These are phyloP conservation scores for Acrobeloides nanus DNA, from an alignment of 2,888 invertebrate species.

Conservation along the genomic window DNA sequence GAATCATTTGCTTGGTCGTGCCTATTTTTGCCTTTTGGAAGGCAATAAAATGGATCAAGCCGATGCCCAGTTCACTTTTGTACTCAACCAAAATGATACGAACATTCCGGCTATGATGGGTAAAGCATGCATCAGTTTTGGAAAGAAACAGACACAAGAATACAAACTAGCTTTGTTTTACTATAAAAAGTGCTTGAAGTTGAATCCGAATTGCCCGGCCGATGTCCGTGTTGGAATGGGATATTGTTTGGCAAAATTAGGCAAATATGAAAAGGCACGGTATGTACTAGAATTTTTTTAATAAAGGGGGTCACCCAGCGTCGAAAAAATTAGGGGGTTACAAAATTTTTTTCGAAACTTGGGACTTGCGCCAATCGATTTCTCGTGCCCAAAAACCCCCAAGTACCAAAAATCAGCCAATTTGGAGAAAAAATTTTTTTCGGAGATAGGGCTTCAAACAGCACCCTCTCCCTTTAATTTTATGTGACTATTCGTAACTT, in stretches of 20 bases:
- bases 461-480: neutral
- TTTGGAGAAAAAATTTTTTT: no score
- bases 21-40: conserved; percentile 93
- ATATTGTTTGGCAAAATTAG: conserved; percentile 92
- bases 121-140: conserved; percentile 97
- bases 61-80: conserved; percentile 98
- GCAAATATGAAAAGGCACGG: conserved; percentile 88
- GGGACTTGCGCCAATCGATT: no score
- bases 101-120: conserved; percentile 94
- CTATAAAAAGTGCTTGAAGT: conserved; percentile 91
- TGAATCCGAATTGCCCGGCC: conserved; percentile 92
- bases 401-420: no score
- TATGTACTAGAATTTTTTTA: no score
- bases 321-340: no score
- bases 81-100: conserved; percentile 69
- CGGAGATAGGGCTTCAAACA: no score
- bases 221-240: conserved; percentile 94
- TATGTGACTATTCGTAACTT: no score
- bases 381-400: no score
- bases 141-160: conserved; percentile 82
- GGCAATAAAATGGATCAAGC: conserved; percentile 89
- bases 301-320: no score
- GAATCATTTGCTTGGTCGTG: conserved; percentile 93
- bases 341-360: no score
- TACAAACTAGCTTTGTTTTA: conserved; percentile 88